Conservation (phyloP, 2,797 vertebrate species). For the Pangasius mekongensis region DNA sequence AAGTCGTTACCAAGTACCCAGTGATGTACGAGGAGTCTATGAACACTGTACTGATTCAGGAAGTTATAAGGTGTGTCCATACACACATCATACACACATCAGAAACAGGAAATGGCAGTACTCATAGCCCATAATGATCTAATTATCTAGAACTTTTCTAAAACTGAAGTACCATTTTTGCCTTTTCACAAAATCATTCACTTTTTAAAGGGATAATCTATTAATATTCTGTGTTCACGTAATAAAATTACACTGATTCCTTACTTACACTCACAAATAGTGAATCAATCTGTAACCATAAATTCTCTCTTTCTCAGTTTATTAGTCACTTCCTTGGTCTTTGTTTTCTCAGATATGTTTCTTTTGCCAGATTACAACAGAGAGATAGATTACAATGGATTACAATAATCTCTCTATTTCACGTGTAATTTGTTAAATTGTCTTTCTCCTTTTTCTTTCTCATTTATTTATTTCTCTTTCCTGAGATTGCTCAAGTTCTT, state of each 20-base stretch:
- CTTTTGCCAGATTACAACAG: neutral
- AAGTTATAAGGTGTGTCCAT: conserved; percentile 84
- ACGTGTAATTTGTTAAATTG: neutral
- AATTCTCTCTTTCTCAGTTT: neutral
- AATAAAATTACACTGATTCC: neutral
- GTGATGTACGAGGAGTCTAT: conserved; percentile 90
- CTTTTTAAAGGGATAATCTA: neutral
- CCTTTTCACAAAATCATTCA: neutral
- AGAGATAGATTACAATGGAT: no score
- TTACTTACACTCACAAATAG: neutral
- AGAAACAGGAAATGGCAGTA: neutral
- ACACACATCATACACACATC: neutral
- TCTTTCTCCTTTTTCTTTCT: neutral
- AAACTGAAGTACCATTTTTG: neutral
- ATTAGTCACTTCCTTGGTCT: neutral
- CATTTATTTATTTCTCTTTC: neutral
- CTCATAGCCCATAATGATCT: neutral
- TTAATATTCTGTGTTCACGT: neutral
- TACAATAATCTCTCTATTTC: neutral
- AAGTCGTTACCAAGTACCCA: conserved; percentile 81
- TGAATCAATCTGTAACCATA: neutral
- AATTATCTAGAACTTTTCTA: neutral
- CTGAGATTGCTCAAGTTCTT: neutral
- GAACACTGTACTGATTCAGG: conserved; percentile 90
- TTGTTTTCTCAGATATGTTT: neutral